phyloP scores from a whole-genome alignment of 2,888 invertebrate species.

The Phyllotreta cruciferae region DNA sequence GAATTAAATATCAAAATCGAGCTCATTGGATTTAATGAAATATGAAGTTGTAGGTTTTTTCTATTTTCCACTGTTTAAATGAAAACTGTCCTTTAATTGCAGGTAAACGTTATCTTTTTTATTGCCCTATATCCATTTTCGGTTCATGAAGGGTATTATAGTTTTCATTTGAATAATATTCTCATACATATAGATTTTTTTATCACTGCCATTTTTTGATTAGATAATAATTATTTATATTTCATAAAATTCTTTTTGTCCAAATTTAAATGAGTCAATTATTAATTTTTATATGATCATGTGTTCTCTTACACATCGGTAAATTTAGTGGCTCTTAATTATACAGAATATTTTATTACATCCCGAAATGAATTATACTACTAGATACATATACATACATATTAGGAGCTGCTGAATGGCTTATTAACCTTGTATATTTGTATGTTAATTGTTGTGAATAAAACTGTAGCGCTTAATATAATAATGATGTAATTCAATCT shows the following conservation, averaged over 20 bases:
- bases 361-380: neutral
- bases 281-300: conserved; percentile 22
- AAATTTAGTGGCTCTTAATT: conserved; percentile 20
- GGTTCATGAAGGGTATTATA: too few relatives aligned
- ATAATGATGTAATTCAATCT: conserved; percentile 13
- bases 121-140: too few relatives aligned
- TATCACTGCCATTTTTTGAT: conserved; percentile 30
- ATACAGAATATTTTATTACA: conserved; percentile 5
- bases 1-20: too few relatives aligned
- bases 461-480: conserved; percentile 24
- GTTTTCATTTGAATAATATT: neutral
- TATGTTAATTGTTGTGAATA: conserved; percentile 30
- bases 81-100: too few relatives aligned
- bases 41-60: too few relatives aligned
- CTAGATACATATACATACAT: too few relatives aligned
- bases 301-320: too few relatives aligned
- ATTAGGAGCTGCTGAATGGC: too few relatives aligned
- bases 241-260: conserved; percentile 10
- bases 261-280: conserved; percentile 33
- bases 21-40: too few relatives aligned
- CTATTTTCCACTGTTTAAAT: too few relatives aligned
- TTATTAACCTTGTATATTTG: conserved; percentile 3
- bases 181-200: conserved; percentile 8
- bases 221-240: conserved; percentile 12
- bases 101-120: too few relatives aligned